Percentiles rank a stretch among this genome's conserved stretches.
Evolutionary conservation across 2,113 vertebrate species (phyloP).

Genomic region (Otis tarda): DNA sequence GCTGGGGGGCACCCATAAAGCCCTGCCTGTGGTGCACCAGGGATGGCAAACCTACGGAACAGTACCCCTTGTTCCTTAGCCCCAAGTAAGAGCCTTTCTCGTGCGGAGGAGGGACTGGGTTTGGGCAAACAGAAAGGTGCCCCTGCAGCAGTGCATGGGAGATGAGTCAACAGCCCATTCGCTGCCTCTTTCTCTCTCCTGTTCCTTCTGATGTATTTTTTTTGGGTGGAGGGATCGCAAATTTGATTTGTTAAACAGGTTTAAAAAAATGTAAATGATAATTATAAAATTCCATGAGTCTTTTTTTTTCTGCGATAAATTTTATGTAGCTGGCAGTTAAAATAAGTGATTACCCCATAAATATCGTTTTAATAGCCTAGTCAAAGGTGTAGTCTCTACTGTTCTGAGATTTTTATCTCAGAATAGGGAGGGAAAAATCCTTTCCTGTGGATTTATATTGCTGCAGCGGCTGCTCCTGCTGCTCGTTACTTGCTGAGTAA

Average conservation of each 20-base stretch:
- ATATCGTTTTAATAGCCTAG: conserved; percentile 42
- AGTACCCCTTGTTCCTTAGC: neutral
- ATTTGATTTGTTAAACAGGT: conserved; percentile 54
- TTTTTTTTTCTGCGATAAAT: conserved; percentile 36
- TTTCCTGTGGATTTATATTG: neutral
- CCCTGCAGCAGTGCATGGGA: neutral
- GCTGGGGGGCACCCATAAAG: neutral
- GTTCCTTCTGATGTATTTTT: conserved; percentile 33
- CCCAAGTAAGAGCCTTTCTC: neutral
- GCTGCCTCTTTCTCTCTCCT: neutral
- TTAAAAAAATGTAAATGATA: conserved; percentile 50
- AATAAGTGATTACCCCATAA: conserved; percentile 58
- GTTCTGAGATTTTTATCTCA: conserved; percentile 24
- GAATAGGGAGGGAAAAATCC: neutral
- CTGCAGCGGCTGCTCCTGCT: neutral
- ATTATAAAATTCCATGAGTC: conserved; percentile 38
- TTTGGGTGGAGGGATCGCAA: neutral
- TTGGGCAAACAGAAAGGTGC: neutral
- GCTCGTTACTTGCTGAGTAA: neutral
- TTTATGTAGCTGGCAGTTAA: conserved; percentile 56
- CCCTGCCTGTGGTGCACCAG: rapidly evolving
- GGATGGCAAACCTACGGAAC: neutral
- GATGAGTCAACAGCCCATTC: neutral
- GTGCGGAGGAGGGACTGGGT: neutral
- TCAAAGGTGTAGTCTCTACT: neutral